Conservation (phyloP, 2,113 vertebrate species). For the Syngnathus scovelli region DNA sequence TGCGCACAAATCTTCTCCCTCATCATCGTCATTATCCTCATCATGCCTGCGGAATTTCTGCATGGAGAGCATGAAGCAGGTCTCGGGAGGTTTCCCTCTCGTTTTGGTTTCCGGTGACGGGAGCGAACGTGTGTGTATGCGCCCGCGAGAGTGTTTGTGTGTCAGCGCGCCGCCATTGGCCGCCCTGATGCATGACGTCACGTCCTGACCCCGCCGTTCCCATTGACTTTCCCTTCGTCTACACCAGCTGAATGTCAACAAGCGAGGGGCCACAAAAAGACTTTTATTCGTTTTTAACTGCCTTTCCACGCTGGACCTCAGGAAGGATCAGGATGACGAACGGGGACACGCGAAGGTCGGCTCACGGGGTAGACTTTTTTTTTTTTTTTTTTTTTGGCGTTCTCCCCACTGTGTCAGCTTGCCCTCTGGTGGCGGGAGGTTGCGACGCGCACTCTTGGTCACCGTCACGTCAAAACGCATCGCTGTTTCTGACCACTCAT, state of each 20-base stretch:
- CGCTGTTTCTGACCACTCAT: constrained; percentile 61
- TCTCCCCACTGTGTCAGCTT: constrained; percentile 63
- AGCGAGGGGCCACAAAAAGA: constrained; percentile 40
- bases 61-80: constrained; percentile 63
- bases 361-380: background rate
- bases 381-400: no score
- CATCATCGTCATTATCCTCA: constrained; percentile 2
- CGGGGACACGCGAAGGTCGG: constrained; percentile 9
- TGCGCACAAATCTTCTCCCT: constrained; percentile 13
- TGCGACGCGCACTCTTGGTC: constrained; percentile 29
- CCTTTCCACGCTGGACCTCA: background rate
- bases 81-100: constrained; percentile 36
- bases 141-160: background rate
- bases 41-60: constrained; percentile 61
- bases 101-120: constrained; percentile 48
- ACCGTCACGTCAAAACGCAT: constrained; percentile 49
- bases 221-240: constrained; percentile 1
- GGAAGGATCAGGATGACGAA: background rate
- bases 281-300: no score
- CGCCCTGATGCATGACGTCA: background rate
- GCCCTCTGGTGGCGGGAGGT: constrained; percentile 55
- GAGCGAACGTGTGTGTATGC: constrained; percentile 29
- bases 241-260: constrained; percentile 62
- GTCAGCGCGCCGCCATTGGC: background rate
- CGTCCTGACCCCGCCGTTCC: background rate